Evolutionary conservation across 2,888 invertebrate genomes (phyloP), one percentile per base, ranked within the genome.

Genomic region (Girardia tigrina): DNA sequence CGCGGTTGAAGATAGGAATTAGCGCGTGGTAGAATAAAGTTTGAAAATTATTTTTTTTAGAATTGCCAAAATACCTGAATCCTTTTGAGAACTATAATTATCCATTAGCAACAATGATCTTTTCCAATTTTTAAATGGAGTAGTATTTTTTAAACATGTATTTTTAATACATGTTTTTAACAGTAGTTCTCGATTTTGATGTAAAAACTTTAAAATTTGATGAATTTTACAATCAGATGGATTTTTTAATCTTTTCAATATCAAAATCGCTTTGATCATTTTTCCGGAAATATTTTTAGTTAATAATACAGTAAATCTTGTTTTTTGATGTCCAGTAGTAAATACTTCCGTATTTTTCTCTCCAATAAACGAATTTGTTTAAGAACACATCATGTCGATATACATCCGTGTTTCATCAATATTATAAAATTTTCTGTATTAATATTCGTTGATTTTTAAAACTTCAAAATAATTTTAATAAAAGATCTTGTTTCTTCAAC

Each of bases 291-390:
- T 42, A 42, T 12, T 14, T 14, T n/a, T 26, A 70, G 12, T 70
- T n/a, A 70, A 26, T 23, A 70, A 12, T 8, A n/a, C 26, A n/a
- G 70, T 70, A 26, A 70, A 70, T 70, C 70, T n/a, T 23, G 70
- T 70, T 70, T 70, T 70, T n/a, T 26, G 23, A 70, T 70, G 70
- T 12, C 70, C 70, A 70, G 70, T 70, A 12, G 20, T 70, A 8
- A 70, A 8, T 23, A 70, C n/a, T 23, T 70, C 20, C 8, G 26
- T 26, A 70, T 26, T 70, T 70, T 70, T 70, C 26, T 70, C 70
- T 70, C n/a, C 36, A 36, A 12, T 36, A 36, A 36, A 36, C 36
- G 36, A 36, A 12, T 12, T 36, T 36, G n/a, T n/a, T n/a, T n/a
- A n/a, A n/a, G n/a, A n/a, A n/a, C n/a, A n/a, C n/a, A n/a, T n/a